Evolutionary conservation across 2,797 vertebrate species (phyloP), one percentile per base, ranked within the genome.

Genomic region (Catharus ustulatus): DNA sequence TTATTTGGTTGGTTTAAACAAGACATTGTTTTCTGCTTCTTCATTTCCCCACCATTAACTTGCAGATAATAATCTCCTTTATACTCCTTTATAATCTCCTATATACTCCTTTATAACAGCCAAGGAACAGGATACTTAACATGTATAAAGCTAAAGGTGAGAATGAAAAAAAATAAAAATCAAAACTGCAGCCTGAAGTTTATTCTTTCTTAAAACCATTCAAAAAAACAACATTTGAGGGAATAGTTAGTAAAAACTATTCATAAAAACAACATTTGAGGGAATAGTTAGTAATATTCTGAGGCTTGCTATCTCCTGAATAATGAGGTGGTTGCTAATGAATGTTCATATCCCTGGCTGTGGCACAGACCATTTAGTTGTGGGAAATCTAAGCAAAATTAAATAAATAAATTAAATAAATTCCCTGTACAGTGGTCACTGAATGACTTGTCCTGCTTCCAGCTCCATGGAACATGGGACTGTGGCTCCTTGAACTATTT

Each of bases 331-430:
- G 9, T 48, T 71, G 49, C 19, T 78, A 22, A 43, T 32, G 55
- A 45, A 26, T 4, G 6, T 61, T 42, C 38, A 27, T 11, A 3
- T 64, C 87, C n/a, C 29, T 52, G 11, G 6, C 27, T 61, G 48
- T 3, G 4, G 23, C 58, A 40, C 2, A 64, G 68, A 40, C 10
- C 4, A 0, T n/a, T 32, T 7, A 40, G 16, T 6, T 48, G n/a
- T 34, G 64, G 66, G 64, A 72, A 68, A 22, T 36, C 26, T 59
- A n/a, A 58, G 27, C 4, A 20, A 14, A 58, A 62, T 49, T 27
- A 43, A 69, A 17, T 34, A 34, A 34, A 34, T 34, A 34, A 34
- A 34, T 34, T 34, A 34, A 34, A 34, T 34, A 34, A 34, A 34
- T 34, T 42, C 10, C 17, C 32, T 34, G 46, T 2, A 1, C 52